phyloP scores from a whole-genome alignment of 2,888 invertebrate genomes.

The Leptinotarsa juncta region DNA sequence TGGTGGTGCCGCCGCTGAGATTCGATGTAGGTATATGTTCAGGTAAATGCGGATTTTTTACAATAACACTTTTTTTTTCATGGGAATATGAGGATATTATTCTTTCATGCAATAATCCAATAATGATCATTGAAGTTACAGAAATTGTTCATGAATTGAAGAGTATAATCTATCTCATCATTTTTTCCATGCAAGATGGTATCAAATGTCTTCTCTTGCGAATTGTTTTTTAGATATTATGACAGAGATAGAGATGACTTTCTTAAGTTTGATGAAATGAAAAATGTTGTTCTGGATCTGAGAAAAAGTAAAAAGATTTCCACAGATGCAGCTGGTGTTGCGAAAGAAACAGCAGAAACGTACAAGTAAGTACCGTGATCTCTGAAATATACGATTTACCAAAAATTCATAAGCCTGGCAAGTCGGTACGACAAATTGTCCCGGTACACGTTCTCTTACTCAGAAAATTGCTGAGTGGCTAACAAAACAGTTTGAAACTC shows the following conservation, averaged over 20 bases:
- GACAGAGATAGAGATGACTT: constrained; percentile 69
- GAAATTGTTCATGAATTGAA: no score
- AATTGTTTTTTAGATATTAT: constrained; percentile 68
- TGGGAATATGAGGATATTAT: neutral
- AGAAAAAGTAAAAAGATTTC: constrained; percentile 69
- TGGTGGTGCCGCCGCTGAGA: constrained; percentile 74
- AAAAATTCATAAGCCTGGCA: neutral
- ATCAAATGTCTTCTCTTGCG: constrained; percentile 37
- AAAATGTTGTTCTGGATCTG: constrained; percentile 70
- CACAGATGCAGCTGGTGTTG: constrained; percentile 68
- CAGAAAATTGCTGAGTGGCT: no score
- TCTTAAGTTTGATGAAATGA: constrained; percentile 72
- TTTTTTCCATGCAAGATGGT: no score
- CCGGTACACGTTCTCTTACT: no score
- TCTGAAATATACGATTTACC: neutral
- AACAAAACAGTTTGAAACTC: no score
- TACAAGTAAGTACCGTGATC: constrained; percentile 54
- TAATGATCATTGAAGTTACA: no score
- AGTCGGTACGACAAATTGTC: no score
- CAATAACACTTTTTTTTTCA: neutral
- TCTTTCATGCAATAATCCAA: no score
- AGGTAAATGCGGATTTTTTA: constrained; percentile 40
- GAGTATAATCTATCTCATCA: no score
- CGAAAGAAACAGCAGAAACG: constrained; percentile 67
- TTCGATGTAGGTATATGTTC: constrained; percentile 78